Conservation (phyloP, 2,888 invertebrate species). For the Cephus pygmeus region DNA sequence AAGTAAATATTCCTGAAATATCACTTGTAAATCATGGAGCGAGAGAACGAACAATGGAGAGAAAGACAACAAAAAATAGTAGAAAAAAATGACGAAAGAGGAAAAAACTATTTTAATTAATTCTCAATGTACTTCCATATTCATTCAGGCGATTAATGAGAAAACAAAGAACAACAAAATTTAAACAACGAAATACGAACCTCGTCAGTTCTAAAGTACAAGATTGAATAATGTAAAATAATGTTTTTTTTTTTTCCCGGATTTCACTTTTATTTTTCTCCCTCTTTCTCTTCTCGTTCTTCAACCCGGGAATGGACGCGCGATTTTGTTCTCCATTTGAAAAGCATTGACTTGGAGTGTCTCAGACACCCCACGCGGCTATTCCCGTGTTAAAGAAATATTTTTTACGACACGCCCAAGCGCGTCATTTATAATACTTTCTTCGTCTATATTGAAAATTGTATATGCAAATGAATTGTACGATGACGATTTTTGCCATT, state of each 20-base stretch:
- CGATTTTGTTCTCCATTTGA: too few relatives aligned
- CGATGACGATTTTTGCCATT: neutral
- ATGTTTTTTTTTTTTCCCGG: neutral
- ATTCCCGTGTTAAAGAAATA: neutral
- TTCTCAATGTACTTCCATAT: neutral
- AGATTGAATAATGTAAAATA: neutral
- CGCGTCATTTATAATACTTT: neutral
- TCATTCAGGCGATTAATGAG: neutral
- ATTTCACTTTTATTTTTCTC: neutral
- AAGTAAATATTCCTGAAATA: neutral
- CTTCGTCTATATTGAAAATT: neutral
- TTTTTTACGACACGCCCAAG: neutral
- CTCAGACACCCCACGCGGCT: too few relatives aligned
- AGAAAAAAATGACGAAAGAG: neutral
- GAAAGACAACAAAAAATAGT: neutral
- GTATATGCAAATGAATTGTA: neutral
- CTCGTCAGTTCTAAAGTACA: neutral
- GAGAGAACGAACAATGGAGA: neutral
- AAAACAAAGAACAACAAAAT: neutral
- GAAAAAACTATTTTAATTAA: neutral
- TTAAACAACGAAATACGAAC: neutral
- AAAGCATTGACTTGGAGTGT: too few relatives aligned
- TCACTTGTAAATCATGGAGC: neutral
- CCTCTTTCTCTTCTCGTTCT: neutral
- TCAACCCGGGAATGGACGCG: too few relatives aligned